Base-by-base conservation (phyloP, 92 coral and sea anemone genomes). In the Siderastrea radians region DNA sequence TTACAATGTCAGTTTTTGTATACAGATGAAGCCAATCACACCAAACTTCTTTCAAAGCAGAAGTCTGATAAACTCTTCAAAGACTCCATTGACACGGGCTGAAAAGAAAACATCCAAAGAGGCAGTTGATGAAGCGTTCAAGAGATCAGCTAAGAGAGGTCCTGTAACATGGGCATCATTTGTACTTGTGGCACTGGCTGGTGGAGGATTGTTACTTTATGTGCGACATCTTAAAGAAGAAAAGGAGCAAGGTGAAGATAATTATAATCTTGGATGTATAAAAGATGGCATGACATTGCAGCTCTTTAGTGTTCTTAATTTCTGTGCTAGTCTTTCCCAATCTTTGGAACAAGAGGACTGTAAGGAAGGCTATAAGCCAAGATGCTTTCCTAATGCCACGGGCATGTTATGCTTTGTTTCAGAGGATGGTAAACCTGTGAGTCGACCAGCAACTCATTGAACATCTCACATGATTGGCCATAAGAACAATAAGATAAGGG, bases 111-210 rank as follows among this genome's bases (percentile, higher is more conserved):
- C 62, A 7, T 48, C 71, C 13, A 49, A 84, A 44, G 57, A 73
- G 3, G 44, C 73, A 5, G 8, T 63, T 48, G 91, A 91, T 26
- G 88, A 91, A 14, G 78, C 80, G 15, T 87, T 91, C 68, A 65
- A 91, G 81, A 88, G 85, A 67, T 82, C 90, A 55, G 75, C 93
- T 1, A 98, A 94, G 72, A 91, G 87, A 68, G 99, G 99, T 4
- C 99, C 99, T 19, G 93, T 98, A 49, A 94, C 98, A 6, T 98
- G 99, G 99, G 87, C 95, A 51, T 94, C 98, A 6, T 87, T 98
- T 63, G 82, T 86, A 52, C 88, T 89, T n/a, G 85, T 91, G 72
- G 90, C 93, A 8, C 63, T 97, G 50, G 95, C 98, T 78, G 99
- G 99, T 66, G 98, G 98, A 10, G 98, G 95, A 10, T 90, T 95